phyloP scores from a whole-genome alignment of 1,140 invertebrate species.

The Zaprionus africanus region DNA sequence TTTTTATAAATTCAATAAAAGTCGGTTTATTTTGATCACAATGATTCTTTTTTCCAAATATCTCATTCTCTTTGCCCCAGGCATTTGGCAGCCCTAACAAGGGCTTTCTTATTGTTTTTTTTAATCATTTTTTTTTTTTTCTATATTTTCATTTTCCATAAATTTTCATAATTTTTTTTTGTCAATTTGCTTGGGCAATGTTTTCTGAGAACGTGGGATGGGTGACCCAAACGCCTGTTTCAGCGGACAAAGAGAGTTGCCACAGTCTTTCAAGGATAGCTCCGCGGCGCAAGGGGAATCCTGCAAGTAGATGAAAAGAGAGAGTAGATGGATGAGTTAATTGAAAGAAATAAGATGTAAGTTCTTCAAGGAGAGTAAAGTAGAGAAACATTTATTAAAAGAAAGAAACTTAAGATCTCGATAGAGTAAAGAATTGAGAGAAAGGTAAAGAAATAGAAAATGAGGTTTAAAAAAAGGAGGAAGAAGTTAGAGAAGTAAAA shows the following conservation, averaged over 20 bases:
- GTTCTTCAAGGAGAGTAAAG: not conserved
- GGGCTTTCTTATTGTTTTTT: conserved; percentile 49
- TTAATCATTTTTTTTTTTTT: conserved; percentile 26
- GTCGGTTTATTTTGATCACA: conserved; percentile 80
- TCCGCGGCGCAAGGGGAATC: conserved; percentile 33
- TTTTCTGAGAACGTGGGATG: conserved; percentile 15
- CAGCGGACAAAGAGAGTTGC: conserved; percentile 40
- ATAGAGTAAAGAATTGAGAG: too few relatives aligned
- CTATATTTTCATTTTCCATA: conserved; percentile 11
- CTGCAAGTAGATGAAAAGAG: conserved; percentile 29
- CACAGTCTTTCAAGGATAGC: conserved; percentile 65
- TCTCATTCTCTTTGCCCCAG: conserved; percentile 70
- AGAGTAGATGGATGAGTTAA: not conserved
- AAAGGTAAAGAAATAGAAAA: too few relatives aligned
- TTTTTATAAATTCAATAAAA: conserved; percentile 70
- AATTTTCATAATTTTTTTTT: conserved; percentile 21
- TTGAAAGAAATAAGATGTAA: not conserved
- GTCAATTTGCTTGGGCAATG: conserved; percentile 8
- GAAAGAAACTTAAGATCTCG: too few relatives aligned
- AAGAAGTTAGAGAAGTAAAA: too few relatives aligned
- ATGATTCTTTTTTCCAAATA: conserved; percentile 71
- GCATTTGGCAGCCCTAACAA: conserved; percentile 74
- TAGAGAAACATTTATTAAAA: too few relatives aligned
- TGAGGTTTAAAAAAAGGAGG: too few relatives aligned
- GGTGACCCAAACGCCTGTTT: conserved; percentile 24